Conservation (phyloP, 2,797 vertebrate genomes). For the Tinamus major region DNA sequence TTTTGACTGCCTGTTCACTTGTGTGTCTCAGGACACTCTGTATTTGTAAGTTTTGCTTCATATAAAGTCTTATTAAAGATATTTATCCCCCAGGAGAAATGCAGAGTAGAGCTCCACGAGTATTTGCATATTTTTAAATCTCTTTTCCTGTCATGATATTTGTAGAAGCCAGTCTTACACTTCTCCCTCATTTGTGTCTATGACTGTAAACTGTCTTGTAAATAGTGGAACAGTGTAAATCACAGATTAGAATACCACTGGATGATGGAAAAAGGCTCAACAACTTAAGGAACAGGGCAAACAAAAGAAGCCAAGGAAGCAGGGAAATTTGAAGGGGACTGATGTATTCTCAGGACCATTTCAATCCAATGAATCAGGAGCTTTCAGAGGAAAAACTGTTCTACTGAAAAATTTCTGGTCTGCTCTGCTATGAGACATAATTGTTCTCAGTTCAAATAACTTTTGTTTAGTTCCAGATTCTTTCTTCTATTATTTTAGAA, state of each 20-base stretch:
- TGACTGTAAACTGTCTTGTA: neutral
- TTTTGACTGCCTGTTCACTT: neutral
- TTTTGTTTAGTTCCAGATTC: neutral
- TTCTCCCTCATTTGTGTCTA: neutral
- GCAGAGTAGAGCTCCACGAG: neutral
- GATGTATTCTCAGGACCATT: neutral
- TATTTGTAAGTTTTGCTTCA: neutral
- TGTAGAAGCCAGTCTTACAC: neutral
- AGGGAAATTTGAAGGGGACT: neutral
- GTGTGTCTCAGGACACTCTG: neutral
- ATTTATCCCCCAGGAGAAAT: neutral
- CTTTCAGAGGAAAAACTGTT: constrained; percentile 43
- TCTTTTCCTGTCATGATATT: neutral
- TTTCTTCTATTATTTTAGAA: constrained; percentile 4
- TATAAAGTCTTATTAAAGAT: neutral
- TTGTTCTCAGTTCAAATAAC: neutral
- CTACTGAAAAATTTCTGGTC: constrained; percentile 48
- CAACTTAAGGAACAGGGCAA: neutral
- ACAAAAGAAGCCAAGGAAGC: neutral
- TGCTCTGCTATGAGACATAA: neutral
- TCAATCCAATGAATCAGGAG: neutral
- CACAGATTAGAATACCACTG: neutral
- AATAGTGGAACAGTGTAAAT: neutral
- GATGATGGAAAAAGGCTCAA: neutral
- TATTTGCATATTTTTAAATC: neutral